Evolutionary conservation across 2,797 vertebrate genomes (phyloP), one percentile per base, ranked within the genome.

Genomic region (Hephaestus fuliginosus): DNA sequence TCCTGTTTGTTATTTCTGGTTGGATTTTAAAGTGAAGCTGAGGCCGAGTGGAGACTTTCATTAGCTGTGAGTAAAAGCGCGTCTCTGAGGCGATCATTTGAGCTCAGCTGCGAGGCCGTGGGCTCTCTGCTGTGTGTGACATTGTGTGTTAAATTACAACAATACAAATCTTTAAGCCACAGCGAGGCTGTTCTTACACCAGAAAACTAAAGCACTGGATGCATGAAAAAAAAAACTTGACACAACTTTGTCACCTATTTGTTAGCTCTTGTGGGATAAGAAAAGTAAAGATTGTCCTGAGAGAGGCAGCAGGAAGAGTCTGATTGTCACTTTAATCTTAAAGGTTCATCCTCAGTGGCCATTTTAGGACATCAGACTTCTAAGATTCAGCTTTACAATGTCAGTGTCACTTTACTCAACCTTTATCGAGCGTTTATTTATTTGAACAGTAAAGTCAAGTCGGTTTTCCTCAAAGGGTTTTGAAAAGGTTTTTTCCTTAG

Each of bases 81-180:
- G 3, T 75, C 36, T 56, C 76, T 33, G 57, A 79, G 71, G 49
- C 68, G 60, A 63, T 56, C 61, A 81, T 76, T 43, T 13, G 80
- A 76, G 83, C 87, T 85, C 87, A 89, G 80, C 80, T 85, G 85
- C 0, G 49, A 79, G 2, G 78, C 85, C 72, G 56, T 36, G 0
- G 82, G 68, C 74, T 55, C 58, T 63, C 39, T 63, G 44, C 51
- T 70, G 12, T 25, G 36, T 22, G 6, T n/a, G 20, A 46, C 49
- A 12, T 60, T 33, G 25, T 51, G 39, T 65, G 41, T 51, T 33
- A 28, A 15, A 67, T 39, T n/a, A 22, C 7, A 30, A 5, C 39
- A 48, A 15, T 11, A 12, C n/a, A n/a, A 1, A 3, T 13, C 20
- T 28, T 0, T 0, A 2, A 62, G 25, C 18, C 25, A 2, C 2